Evolutionary conservation across 1,140 invertebrate genomes (phyloP).

Genomic region (Camponotus floridanus): DNA sequence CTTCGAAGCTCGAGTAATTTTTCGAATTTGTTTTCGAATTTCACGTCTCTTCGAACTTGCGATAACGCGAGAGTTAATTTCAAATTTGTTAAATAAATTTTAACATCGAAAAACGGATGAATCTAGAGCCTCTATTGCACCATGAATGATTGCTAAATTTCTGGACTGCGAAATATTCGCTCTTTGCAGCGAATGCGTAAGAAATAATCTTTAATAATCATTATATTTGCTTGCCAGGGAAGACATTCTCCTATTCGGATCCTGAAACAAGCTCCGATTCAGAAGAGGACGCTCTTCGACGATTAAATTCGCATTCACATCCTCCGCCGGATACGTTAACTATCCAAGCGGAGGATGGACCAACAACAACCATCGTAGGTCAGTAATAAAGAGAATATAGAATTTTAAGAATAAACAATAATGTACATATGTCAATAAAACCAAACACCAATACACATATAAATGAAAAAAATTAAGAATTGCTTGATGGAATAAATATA

Average conservation of each 20-base stretch:
- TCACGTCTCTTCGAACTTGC: neutral
- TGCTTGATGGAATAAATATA: too few species aligned
- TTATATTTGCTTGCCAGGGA: slow-evolving; percentile 72
- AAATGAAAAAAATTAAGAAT: too few species aligned
- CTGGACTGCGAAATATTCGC: neutral
- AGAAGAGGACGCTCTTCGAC: slow-evolving; percentile 91
- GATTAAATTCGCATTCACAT: slow-evolving; percentile 86
- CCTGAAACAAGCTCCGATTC: slow-evolving; percentile 91
- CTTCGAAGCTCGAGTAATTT: neutral
- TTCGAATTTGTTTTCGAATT: slow-evolving; percentile 1
- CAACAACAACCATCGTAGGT: slow-evolving; percentile 77
- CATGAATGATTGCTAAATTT: neutral
- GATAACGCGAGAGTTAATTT: slow-evolving; percentile 4
- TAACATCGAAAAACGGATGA: neutral
- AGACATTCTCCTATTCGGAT: slow-evolving; percentile 83
- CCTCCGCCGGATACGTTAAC: slow-evolving; percentile 83
- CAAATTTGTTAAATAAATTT: neutral
- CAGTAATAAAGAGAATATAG: neutral
- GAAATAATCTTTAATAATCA: slow-evolving; percentile 12
- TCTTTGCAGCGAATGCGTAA: neutral
- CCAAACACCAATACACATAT: too few species aligned
- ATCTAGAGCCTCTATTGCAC: neutral
- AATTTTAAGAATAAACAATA: slow-evolving; percentile 11
- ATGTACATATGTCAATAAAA: neutral
- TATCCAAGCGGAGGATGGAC: slow-evolving; percentile 84